These are phyloP conservation scores for Sitobion miscanthi DNA, from an alignment of 1,140 invertebrate species.

Conservation along the genomic window DNA sequence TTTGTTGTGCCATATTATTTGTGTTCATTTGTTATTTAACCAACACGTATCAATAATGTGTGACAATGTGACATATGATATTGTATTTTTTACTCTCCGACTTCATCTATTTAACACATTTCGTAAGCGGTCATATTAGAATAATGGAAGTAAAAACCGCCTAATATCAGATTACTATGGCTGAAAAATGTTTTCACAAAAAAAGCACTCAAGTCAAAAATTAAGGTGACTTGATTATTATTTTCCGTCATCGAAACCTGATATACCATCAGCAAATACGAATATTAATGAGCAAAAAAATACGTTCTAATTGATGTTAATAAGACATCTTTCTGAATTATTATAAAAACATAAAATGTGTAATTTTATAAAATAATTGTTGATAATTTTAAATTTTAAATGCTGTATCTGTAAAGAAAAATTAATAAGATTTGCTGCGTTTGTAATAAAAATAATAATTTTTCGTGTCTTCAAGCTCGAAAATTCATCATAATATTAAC, in stretches of 20 bases:
- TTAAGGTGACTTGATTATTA: not conserved
- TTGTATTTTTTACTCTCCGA: not conserved
- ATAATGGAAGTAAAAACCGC: not conserved
- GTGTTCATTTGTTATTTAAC: not conserved
- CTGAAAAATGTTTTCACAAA: conserved; percentile 19
- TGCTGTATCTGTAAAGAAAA: not conserved
- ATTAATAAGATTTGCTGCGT: not conserved
- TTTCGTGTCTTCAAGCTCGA: not conserved
- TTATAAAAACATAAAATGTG: not conserved
- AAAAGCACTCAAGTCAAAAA: not conserved
- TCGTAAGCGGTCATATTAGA: not conserved
- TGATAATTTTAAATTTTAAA: not conserved
- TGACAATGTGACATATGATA: not conserved
- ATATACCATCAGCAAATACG: not conserved
- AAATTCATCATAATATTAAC: not conserved
- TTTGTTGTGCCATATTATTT: too few relatives aligned
- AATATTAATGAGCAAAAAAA: not conserved
- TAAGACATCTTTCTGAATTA: not conserved
- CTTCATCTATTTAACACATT: not conserved
- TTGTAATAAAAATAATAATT: not conserved
- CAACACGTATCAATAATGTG: not conserved
- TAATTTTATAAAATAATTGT: not conserved
- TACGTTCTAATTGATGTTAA: not conserved
- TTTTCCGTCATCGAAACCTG: not conserved
- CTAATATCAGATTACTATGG: not conserved